Percentiles rank a stretch among this genome's conserved stretches.
Conservation (phyloP, 2,797 vertebrate species). For the Balearica regulorum region DNA sequence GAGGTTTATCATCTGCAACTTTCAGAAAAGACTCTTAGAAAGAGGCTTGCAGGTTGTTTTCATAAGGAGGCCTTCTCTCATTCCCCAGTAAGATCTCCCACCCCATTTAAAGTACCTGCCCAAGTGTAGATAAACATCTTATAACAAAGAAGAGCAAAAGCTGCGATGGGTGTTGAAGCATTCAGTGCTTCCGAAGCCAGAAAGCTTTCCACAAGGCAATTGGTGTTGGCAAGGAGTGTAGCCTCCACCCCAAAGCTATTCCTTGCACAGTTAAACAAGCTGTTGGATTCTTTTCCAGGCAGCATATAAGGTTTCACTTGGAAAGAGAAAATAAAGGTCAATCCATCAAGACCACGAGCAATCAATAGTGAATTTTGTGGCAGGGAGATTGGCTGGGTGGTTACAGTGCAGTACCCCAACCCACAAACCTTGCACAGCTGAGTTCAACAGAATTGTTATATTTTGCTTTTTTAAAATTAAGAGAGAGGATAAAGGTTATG, state of each 20-base stretch:
- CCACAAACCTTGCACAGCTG: neutral
- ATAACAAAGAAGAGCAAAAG: slow-evolving; percentile 26
- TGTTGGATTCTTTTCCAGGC: slow-evolving; percentile 13
- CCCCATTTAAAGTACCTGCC: neutral
- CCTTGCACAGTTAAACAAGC: slow-evolving; percentile 17
- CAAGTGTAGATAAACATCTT: neutral
- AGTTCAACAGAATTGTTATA: neutral
- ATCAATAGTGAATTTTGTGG: neutral
- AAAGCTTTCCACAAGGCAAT: slow-evolving; percentile 59
- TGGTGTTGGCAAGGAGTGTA: slow-evolving; percentile 51
- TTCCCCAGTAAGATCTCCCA: neutral
- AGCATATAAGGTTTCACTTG: slow-evolving; percentile 15
- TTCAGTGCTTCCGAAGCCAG: slow-evolving; percentile 43
- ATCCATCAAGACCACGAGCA: slow-evolving; percentile 7
- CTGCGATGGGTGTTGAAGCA: slow-evolving; percentile 35
- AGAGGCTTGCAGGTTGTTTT: neutral
- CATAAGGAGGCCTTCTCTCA: neutral
- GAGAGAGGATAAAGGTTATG: neutral
- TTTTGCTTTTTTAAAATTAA: neutral
- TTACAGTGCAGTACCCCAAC: neutral
- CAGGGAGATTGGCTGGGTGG: neutral
- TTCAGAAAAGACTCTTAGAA: neutral
- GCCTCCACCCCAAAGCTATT: slow-evolving; percentile 46
- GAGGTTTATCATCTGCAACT: neutral
- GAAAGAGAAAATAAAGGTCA: slow-evolving; percentile 28